Conservation (phyloP, 2,888 invertebrate genomes). For the Halictus quadricinctus region DNA sequence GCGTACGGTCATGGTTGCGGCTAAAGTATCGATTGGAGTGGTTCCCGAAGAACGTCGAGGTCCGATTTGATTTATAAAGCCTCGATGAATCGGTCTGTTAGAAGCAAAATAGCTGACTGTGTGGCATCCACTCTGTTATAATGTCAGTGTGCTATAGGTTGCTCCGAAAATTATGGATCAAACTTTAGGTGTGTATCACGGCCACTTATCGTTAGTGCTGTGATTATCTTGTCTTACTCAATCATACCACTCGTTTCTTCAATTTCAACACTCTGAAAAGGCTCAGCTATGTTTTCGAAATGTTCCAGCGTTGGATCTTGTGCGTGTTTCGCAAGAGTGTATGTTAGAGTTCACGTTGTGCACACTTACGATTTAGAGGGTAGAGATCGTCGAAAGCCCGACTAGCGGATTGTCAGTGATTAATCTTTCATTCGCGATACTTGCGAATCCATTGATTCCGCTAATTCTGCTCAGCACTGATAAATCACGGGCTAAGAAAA, state of each 20-base stretch:
- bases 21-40: neutral
- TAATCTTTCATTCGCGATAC: neutral
- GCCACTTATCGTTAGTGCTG: neutral
- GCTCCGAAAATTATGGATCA: constrained; percentile 3
- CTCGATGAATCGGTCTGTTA: neutral
- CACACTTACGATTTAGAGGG: neutral
- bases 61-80: neutral
- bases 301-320: neutral
- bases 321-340: too few species aligned
- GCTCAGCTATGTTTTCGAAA: neutral
- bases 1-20: neutral
- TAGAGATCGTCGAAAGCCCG: neutral
- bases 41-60: neutral
- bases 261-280: neutral
- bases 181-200: neutral
- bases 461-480: neutral
- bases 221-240: constrained; percentile 6
- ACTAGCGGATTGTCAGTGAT: neutral
- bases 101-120: neutral
- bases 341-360: neutral
- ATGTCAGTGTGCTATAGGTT: neutral
- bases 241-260: constrained; percentile 4
- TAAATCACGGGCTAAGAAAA: neutral
- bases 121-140: neutral
- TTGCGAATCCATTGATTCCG: neutral